phyloP scores from a whole-genome alignment of 2,797 vertebrate genomes.

The Acipenser ruthenus region DNA sequence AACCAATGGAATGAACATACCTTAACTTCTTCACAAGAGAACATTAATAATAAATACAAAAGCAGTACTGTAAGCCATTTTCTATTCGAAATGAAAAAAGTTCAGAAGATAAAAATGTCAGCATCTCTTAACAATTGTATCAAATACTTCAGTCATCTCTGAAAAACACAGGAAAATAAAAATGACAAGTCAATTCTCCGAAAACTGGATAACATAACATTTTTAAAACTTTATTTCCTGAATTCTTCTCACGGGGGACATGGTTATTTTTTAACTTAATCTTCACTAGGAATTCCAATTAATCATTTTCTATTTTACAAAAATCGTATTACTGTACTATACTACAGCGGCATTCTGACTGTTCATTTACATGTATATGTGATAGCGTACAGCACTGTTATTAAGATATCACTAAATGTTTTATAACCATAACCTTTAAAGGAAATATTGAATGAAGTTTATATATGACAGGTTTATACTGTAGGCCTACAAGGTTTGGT shows the following conservation, averaged over 20 bases:
- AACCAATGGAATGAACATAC: too few species aligned
- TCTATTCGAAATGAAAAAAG: slow-evolving; percentile 59
- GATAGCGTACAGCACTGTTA: too few species aligned
- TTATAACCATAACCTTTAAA: too few species aligned
- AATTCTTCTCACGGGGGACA: slow-evolving; percentile 29
- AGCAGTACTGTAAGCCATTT: slow-evolving; percentile 45
- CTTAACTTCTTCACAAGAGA: slow-evolving; percentile 29
- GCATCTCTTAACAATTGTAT: slow-evolving; percentile 52
- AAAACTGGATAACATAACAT: slow-evolving; percentile 35
- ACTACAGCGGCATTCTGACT: too few species aligned
- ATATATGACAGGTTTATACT: too few species aligned
- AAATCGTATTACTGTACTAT: too few species aligned
- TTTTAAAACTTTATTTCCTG: slow-evolving; percentile 44
- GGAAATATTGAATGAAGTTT: too few species aligned
- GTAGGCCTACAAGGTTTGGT: too few species aligned
- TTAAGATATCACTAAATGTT: too few species aligned
- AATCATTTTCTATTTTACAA: slow-evolving; percentile 23
- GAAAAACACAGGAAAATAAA: slow-evolving; percentile 55
- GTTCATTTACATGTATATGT: too few species aligned
- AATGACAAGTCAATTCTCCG: slow-evolving; percentile 44
- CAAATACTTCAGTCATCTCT: slow-evolving; percentile 49
- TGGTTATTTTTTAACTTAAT: slow-evolving; percentile 20
- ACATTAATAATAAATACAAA: slow-evolving; percentile 57
- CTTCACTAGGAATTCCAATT: slow-evolving; percentile 40
- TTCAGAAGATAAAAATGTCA: slow-evolving; percentile 58